Evolutionary conservation across 2,113 vertebrate species (phyloP), one percentile per base, ranked within the genome.

Genomic region (Nothoprocta perdicaria): DNA sequence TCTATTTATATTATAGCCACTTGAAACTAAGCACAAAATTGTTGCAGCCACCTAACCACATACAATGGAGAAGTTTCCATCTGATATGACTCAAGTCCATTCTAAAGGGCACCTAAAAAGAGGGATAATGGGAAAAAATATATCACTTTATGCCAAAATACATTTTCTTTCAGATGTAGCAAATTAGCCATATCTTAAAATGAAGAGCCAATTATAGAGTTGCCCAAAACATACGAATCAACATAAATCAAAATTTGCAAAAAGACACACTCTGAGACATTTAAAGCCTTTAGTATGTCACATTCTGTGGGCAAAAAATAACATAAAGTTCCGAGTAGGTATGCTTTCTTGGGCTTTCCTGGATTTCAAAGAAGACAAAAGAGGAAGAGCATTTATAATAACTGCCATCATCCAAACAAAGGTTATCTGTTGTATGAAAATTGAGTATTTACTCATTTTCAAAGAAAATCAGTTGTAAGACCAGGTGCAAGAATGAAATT

Each of bases 61-160:
- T 88, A 95, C 92, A 92, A 90, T 96, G 94, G 83, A 83, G 76
- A 96, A 86, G 43, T 95, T 96, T 96, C 94, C 95, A 86, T 91
- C 74, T 58, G 88, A 55, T 22, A 13, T 89, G 72, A 84, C 80
- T 93, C 82, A 91, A 83, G 26, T 67, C 40, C 83, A 85, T 96
- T 96, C 91, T 94, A 95, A 92, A 94, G 50, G 35, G 24, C 55
- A 53, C 66, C 29, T n/a, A 80, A 92, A 91, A 80, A 71, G 86
- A 69, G 72, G 57, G 86, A 60, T 33, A 48, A 69, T 38, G 55
- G 63, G 12, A 29, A 48, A 72, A 87, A 71, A 65, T 45, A 76
- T 60, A 87, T 69, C 35, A n/a, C 48, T 87, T 87, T 57, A 38
- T 40, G 45, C 67, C 33, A 88, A 90, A 86, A 60, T 71, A 48